phyloP scores from a whole-genome alignment of 2,113 vertebrate species.

The Monarcha castaneiventris region DNA sequence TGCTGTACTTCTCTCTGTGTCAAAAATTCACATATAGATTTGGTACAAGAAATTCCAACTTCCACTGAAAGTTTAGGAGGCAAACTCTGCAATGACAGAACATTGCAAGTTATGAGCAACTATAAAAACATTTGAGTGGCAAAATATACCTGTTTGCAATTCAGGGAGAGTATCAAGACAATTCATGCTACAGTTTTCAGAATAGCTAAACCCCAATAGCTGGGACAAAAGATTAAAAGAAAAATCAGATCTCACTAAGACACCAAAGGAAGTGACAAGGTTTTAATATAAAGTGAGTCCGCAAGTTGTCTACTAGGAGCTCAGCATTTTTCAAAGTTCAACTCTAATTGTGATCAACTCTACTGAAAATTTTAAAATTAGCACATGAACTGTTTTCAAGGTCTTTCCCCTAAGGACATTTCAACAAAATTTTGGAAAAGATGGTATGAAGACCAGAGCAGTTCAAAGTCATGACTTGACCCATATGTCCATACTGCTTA shows the following conservation, averaged over 20 bases:
- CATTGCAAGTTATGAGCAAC: neutral
- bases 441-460: neutral
- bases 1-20: neutral
- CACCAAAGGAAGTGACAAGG: neutral
- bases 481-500: neutral
- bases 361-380: neutral
- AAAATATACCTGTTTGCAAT: constrained; percentile 37
- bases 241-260: neutral
- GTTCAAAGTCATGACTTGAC: neutral
- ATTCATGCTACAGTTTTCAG: neutral
- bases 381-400: neutral
- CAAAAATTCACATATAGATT: neutral
- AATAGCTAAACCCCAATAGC: neutral
- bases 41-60: neutral
- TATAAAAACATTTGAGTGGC: constrained; percentile 16
- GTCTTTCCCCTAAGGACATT: neutral
- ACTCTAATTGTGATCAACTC: neutral
- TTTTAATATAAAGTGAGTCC: neutral
- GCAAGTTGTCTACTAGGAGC: neutral
- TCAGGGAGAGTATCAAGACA: neutral
- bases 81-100: constrained; percentile 21
- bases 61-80: constrained; percentile 31
- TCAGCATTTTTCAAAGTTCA: neutral
- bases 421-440: neutral
- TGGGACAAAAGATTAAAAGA: neutral